Evolutionary conservation across 2,113 vertebrate genomes (phyloP).

Genomic region (Cyanoliseus patagonus): DNA sequence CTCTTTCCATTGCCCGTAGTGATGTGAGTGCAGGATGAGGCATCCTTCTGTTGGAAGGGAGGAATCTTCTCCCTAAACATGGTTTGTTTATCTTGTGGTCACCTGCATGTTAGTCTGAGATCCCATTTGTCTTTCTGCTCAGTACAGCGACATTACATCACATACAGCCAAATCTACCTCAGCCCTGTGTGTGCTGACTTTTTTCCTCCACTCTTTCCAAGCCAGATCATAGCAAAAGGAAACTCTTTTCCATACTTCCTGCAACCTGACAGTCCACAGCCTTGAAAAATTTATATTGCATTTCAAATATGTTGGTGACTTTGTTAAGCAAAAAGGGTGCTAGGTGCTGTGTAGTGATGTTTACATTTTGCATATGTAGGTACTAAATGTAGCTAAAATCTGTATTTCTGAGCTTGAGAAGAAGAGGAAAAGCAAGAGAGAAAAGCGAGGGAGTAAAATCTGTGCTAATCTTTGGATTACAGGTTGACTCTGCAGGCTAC

Average conservation of each 20-base stretch:
- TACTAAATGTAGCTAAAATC: neutral
- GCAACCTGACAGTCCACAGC: neutral
- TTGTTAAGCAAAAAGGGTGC: neutral
- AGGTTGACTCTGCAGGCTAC: neutral
- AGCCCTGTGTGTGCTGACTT: neutral
- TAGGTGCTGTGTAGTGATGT: neutral
- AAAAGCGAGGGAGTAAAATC: neutral
- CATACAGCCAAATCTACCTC: conserved; percentile 54
- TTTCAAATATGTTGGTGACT: neutral
- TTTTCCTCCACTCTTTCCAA: neutral
- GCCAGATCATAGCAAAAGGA: neutral
- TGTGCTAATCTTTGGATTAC: neutral
- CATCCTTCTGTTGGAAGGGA: neutral
- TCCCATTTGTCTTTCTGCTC: neutral
- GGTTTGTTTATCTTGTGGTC: neutral
- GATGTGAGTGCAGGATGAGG: neutral
- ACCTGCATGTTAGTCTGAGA: neutral
- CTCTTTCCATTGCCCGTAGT: neutral
- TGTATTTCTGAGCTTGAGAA: neutral
- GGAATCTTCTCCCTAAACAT: neutral
- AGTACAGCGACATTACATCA: neutral
- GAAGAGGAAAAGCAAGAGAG: neutral
- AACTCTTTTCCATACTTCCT: neutral
- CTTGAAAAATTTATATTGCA: neutral
- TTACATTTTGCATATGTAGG: neutral